Evolutionary conservation across 2,797 vertebrate genomes (phyloP).

Genomic region (Mycteria americana): DNA sequence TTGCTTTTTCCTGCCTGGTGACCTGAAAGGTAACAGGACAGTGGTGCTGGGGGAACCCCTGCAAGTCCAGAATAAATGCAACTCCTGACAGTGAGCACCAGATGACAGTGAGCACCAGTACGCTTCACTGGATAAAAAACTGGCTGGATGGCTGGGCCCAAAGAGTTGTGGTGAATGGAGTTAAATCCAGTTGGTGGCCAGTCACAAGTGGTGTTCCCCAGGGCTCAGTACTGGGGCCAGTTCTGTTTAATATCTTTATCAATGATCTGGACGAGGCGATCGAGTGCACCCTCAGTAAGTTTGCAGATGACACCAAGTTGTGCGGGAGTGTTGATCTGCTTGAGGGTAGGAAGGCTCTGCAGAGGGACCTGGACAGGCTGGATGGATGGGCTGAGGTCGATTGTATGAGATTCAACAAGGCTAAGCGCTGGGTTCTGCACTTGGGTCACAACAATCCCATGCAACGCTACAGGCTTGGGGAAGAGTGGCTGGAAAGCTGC

Average conservation of each 20-base stretch:
- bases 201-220: fast-evolving
- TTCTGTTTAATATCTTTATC: background rate
- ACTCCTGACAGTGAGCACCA: background rate
- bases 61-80: background rate
- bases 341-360: background rate
- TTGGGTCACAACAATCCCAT: background rate
- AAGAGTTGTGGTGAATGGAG: background rate
- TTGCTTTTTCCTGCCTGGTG: background rate
- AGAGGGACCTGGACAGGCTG: background rate
- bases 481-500: background rate
- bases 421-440: fast-evolving
- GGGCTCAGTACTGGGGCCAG: background rate
- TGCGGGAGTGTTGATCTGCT: background rate
- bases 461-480: background rate
- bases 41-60: background rate
- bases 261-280: background rate
- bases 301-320: background rate
- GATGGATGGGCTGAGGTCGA: fast-evolving
- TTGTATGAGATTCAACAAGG: no score
- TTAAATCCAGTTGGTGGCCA: background rate
- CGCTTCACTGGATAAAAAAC: background rate
- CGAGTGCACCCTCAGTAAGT: background rate
- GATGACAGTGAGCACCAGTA: background rate
- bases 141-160: background rate
- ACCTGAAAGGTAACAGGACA: background rate